Evolutionary conservation across 2,888 invertebrate species (phyloP).

Genomic region (Andricus curvator): DNA sequence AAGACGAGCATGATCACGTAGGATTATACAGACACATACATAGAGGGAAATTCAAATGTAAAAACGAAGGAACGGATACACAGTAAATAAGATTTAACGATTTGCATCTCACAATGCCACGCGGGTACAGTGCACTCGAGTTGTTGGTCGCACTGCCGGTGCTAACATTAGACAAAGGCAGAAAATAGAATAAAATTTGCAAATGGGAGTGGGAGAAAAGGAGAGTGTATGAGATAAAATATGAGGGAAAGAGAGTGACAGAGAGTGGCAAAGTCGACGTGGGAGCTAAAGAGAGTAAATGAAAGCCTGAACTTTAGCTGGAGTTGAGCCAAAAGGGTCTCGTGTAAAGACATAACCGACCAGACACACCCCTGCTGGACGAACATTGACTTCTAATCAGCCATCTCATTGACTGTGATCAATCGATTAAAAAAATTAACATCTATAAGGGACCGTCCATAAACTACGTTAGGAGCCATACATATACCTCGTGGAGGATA

Average conservation of each 20-base stretch:
- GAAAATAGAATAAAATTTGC: slow-evolving; percentile 73
- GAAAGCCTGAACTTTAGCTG: slow-evolving; percentile 41
- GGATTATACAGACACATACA: slow-evolving; percentile 9
- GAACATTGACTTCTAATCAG: slow-evolving; percentile 49
- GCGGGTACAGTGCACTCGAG: slow-evolving; percentile 51
- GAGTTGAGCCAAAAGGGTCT: slow-evolving; percentile 35
- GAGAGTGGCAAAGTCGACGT: slow-evolving; percentile 49
- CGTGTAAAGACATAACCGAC: slow-evolving; percentile 37
- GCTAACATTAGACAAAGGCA: slow-evolving; percentile 73
- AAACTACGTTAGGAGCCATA: no score
- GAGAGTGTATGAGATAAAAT: slow-evolving; percentile 13
- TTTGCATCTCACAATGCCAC: slow-evolving; percentile 55
- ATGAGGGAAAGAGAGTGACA: slow-evolving; percentile 38
- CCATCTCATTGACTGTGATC: slow-evolving; percentile 27
- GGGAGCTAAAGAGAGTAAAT: slow-evolving; percentile 44
- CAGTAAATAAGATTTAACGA: slow-evolving; percentile 40
- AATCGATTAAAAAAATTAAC: slow-evolving; percentile 1
- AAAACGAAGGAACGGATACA: slow-evolving; percentile 7
- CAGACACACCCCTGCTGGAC: slow-evolving; percentile 38
- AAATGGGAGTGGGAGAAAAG: slow-evolving; percentile 60
- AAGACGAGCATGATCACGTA: slow-evolving; percentile 47
- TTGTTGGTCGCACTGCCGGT: slow-evolving; percentile 55
- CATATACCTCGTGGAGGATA: no score
- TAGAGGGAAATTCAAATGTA: slow-evolving; percentile 27
- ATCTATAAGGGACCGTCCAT: neutral